phyloP scores from a whole-genome alignment of 2,888 invertebrate species.

The Empis stercorea region DNA sequence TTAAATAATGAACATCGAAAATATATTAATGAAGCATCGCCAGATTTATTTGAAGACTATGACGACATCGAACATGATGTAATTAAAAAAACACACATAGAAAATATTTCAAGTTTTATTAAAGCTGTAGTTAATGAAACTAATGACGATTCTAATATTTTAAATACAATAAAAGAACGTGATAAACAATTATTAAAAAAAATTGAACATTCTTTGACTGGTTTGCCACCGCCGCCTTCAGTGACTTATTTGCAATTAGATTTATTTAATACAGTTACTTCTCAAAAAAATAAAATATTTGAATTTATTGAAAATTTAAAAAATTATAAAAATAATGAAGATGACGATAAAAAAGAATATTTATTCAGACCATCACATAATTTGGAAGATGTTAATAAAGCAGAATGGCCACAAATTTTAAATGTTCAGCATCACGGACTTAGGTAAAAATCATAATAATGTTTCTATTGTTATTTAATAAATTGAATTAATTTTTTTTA shows the following conservation, averaged over 20 bases:
- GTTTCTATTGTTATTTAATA: conserved; percentile 3
- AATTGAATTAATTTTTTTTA: conserved; percentile 29
- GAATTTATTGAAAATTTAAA: not conserved
- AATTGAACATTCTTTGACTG: conserved; percentile 48
- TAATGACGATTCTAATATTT: not conserved
- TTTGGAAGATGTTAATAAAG: conserved; percentile 16
- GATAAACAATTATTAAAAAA: conserved; percentile 27
- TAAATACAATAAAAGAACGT: not conserved
- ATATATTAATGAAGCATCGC: conserved; percentile 36
- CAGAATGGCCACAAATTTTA: not conserved
- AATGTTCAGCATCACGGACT: not conserved
- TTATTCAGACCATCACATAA: conserved; percentile 27
- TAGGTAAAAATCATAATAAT: conserved; percentile 17
- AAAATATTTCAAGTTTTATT: not conserved
- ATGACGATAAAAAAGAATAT: conserved; percentile 10
- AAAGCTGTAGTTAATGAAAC: not conserved
- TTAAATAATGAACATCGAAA: too few relatives aligned
- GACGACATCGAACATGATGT: conserved; percentile 35
- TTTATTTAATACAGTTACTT: not conserved
- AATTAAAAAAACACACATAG: not conserved
- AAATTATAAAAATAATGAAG: too few relatives aligned
- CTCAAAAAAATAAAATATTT: not conserved
- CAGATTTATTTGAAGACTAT: conserved; percentile 54
- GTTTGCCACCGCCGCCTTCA: conserved; percentile 63
- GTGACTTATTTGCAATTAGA: conserved; percentile 40